A percentile compares a stretch with the other conserved stretches of the same genome.
phyloP scores from a whole-genome alignment of 92 coral and sea anemone genomes.

The Siderastrea radians region DNA sequence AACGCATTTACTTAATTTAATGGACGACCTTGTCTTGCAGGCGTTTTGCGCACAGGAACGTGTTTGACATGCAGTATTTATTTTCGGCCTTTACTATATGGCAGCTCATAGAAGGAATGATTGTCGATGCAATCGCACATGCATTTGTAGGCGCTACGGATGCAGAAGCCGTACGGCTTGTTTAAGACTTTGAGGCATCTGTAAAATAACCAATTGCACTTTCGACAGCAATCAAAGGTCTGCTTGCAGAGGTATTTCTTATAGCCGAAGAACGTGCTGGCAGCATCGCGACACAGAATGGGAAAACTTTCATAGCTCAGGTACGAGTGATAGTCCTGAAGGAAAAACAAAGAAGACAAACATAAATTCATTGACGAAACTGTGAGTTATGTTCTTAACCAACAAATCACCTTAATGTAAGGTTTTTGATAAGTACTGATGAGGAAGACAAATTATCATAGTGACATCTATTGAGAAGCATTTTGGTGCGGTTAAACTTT shows the following conservation, averaged over 20 bases:
- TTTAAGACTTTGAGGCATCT: background rate
- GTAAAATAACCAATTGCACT: conserved; percentile 14
- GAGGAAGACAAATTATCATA: too few species aligned
- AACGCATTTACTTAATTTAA: background rate
- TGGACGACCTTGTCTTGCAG: background rate
- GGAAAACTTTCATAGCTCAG: conserved; percentile 31
- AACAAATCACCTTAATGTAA: too few species aligned
- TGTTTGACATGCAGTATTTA: background rate
- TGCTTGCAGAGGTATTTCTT: conserved; percentile 25
- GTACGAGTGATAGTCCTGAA: too few species aligned
- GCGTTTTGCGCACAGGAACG: background rate
- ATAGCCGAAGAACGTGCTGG: background rate
- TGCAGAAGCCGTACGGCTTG: conserved; percentile 9
- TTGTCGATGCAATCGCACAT: conserved; percentile 34
- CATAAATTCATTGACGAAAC: too few species aligned
- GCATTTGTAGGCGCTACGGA: conserved; percentile 32
- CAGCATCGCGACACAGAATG: conserved; percentile 18
- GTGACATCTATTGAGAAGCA: too few species aligned
- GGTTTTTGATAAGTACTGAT: too few species aligned
- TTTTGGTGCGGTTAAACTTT: too few species aligned
- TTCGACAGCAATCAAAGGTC: conserved; percentile 31
- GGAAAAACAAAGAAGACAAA: too few species aligned
- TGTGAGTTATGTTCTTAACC: too few species aligned
- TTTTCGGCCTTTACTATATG: background rate
- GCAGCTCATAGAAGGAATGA: background rate